A percentile compares a stretch with the other conserved stretches of the same genome.
Conservation (phyloP, 2,888 invertebrate species). For the Slavum lentiscoides region DNA sequence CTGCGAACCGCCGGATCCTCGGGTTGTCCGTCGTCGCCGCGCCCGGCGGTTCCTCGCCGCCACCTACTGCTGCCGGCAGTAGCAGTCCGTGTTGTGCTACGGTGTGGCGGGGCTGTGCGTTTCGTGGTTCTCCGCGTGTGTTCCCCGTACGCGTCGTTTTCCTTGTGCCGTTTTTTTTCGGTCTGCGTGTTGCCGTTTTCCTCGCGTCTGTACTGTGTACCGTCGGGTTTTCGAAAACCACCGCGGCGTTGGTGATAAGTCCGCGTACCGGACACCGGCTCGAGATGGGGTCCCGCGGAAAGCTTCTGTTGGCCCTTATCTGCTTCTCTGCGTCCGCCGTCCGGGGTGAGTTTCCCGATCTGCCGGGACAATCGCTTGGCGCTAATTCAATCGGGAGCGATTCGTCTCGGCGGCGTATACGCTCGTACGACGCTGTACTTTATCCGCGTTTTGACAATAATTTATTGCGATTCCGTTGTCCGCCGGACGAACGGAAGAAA, state of each 20-base stretch:
- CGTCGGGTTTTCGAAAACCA: background rate
- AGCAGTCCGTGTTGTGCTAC: constrained; percentile 27
- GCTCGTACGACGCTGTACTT: too few relatives aligned
- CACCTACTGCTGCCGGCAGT: background rate
- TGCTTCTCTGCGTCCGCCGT: background rate
- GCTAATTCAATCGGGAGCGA: background rate
- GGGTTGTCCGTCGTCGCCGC: constrained; percentile 6
- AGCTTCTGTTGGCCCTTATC: constrained; percentile 32
- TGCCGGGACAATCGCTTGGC: too few relatives aligned
- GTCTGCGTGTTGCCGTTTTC: too few relatives aligned
- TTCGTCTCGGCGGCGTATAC: background rate
- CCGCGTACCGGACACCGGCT: constrained; percentile 16
- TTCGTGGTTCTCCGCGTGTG: background rate
- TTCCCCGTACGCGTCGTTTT: background rate
- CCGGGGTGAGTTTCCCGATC: constrained; percentile 28
- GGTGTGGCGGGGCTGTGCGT: background rate
- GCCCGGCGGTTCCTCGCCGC: background rate
- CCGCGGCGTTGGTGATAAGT: background rate
- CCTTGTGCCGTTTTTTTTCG: too few relatives aligned
- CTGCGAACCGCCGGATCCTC: constrained; percentile 18
- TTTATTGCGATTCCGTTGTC: background rate
- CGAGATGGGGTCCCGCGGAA: constrained; percentile 45
- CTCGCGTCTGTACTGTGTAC: background rate
- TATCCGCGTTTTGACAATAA: background rate
- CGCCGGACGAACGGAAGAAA: background rate